Evolutionary conservation across 2,113 vertebrate species (phyloP).

Genomic region (Cheilinus undulatus): DNA sequence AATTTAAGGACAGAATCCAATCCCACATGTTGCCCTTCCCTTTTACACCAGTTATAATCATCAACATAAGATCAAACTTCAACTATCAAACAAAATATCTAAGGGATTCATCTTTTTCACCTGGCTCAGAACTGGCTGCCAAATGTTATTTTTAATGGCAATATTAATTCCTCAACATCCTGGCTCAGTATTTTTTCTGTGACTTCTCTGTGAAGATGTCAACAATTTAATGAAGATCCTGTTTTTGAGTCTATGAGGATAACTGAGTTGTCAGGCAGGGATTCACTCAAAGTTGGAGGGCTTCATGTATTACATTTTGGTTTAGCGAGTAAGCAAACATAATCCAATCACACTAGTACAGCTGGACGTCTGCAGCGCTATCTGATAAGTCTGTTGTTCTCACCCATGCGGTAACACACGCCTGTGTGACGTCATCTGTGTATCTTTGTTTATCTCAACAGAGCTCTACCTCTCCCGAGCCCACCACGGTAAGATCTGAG

Average conservation of each 20-base stretch:
- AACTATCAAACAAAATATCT: too few species aligned
- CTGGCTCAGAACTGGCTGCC: background rate
- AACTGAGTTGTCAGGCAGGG: background rate
- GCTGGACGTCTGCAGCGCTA: conserved; percentile 30
- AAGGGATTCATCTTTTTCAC: background rate
- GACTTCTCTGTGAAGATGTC: too few species aligned
- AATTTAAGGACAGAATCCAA: too few species aligned
- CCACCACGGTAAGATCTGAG: conserved; percentile 90
- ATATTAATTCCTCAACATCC: too few species aligned
- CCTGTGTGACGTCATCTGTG: conserved; percentile 34
- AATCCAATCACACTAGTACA: conserved; percentile 46
- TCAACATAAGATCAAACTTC: too few species aligned
- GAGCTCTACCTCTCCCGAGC: conserved; percentile 90
- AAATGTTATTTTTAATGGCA: background rate
- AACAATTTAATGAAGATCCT: background rate
- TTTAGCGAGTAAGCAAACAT: conserved; percentile 29
- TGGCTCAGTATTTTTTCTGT: too few species aligned
- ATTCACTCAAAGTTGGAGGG: background rate
- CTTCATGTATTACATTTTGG: background rate
- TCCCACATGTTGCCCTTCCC: too few species aligned
- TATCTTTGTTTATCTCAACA: conserved; percentile 71
- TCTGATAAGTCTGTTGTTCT: conserved; percentile 50
- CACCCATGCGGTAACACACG: conserved; percentile 12
- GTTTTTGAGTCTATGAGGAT: background rate
- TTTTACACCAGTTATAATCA: too few species aligned